These are phyloP conservation scores for Pipistrellus pipistrellus DNA, from an alignment of 2,797 vertebrate species.

Conservation along the genomic window DNA sequence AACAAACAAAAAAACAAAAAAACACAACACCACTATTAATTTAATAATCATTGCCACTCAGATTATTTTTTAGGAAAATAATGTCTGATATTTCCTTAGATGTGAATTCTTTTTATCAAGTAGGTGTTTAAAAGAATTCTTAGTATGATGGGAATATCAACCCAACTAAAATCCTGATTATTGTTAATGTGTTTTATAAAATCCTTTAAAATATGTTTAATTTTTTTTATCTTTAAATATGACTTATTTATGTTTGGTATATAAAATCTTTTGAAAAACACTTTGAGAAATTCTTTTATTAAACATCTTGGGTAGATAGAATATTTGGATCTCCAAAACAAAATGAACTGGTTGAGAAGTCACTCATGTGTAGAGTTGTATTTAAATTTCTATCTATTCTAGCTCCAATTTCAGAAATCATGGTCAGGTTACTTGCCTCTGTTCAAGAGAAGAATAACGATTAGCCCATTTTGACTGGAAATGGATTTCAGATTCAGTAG, in stretches of 20 bases:
- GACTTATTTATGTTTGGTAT: neutral
- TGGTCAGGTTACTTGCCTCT: neutral
- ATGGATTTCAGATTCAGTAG: constrained; percentile 37
- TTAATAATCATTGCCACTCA: neutral
- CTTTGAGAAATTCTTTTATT: neutral
- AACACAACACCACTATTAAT: neutral
- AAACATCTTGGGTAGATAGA: neutral
- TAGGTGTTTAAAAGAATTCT: neutral
- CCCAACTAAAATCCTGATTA: neutral
- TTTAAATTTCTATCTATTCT: constrained; percentile 63
- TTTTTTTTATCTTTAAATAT: constrained; percentile 21
- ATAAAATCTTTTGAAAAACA: constrained; percentile 9
- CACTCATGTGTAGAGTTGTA: neutral
- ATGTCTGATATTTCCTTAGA: neutral
- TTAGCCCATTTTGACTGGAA: constrained; percentile 52
- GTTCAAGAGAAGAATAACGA: constrained; percentile 64
- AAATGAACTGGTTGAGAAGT: constrained; percentile 4
- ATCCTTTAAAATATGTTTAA: neutral
- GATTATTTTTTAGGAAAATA: neutral
- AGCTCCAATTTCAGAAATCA: constrained; percentile 43
- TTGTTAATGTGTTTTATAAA: neutral
- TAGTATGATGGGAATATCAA: neutral
- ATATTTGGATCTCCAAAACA: neutral
- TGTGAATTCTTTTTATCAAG: neutral
- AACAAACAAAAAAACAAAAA: neutral